Evolutionary conservation across 2,888 invertebrate species (phyloP), one percentile per base, ranked within the genome.

Genomic region (Carpatolechia fugitivella): DNA sequence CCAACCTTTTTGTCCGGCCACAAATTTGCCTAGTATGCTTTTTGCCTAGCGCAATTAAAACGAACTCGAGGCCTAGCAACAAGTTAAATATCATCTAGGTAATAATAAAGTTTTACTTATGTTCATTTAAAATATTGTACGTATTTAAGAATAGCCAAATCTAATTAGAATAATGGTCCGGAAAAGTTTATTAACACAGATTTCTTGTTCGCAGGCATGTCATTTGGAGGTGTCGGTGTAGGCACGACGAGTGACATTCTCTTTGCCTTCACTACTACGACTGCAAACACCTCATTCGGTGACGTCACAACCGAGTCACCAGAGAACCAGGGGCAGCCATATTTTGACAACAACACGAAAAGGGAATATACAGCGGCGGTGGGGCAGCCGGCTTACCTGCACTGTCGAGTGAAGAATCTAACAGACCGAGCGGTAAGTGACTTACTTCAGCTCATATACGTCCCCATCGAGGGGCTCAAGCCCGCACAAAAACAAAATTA

Each of bases 321-420:
- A 56, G 94, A 94, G 72, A 93, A 94, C 58, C 94, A 94, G 82
- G 94, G 94, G 56, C 95, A 95, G 80, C 96, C 96, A 30, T 95
- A 95, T 85, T 96, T 96, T 82, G 96, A 96, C 84, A 96, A 96
- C 80, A 92, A 94, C 56, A 95, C 96, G 13, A 93, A 93, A 70
- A 91, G 95, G 41, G 96, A 96, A 75, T 93, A 95, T 72, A 96
- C 96, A 24, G 95, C 96, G 11, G 96, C 96, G 2, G 96, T 96
- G 40, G 96, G 97, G 24, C 96, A 96, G 79, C 94, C 95, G 14
- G 96, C 96, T 24, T 93, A 96, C 75, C 91, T 97, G 56, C 95
- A 96, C 80, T 97, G 97, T 80, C 91, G 95, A 61, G 97, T 97
- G 61, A 93, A 96, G 74, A 96, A 96, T 86, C 92, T 96, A 68